A percentile compares a stretch with the other conserved stretches of the same genome.
These are phyloP conservation scores for Bolinopsis microptera DNA, from an alignment of 37 sponge, comb jelly and placozoan species.

Conservation along the genomic window DNA sequence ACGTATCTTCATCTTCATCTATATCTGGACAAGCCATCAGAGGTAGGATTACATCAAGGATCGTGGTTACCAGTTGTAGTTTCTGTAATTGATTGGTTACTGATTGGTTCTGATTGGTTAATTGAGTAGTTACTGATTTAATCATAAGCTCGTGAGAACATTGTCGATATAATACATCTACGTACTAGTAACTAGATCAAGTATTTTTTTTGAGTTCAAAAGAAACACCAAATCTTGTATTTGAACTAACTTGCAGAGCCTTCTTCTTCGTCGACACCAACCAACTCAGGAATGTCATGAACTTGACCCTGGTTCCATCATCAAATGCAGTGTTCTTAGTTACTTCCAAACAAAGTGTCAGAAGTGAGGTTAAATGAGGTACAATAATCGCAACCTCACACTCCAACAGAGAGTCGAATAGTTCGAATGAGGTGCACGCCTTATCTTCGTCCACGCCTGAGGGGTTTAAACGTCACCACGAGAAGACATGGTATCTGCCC, in stretches of 20 bases:
- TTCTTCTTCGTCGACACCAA: constrained; percentile 84
- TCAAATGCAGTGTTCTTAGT: constrained; percentile 71
- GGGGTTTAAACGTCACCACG: too few relatives aligned
- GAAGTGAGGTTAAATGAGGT: constrained; percentile 74
- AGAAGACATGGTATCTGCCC: too few relatives aligned
- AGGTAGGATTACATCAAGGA: constrained; percentile 1
- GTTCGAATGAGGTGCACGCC: constrained; percentile 94
- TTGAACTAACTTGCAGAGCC: constrained; percentile 59
- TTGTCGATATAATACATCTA: too few relatives aligned
- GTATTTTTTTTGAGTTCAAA: too few relatives aligned
- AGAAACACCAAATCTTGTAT: too few relatives aligned
- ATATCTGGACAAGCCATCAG: constrained; percentile 38
- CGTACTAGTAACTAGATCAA: too few relatives aligned
- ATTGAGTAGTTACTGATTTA: too few relatives aligned
- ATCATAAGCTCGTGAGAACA: too few relatives aligned
- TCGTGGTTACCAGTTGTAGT: neutral
- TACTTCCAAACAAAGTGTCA: constrained; percentile 82
- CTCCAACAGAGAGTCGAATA: constrained; percentile 95
- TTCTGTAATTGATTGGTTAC: too few relatives aligned
- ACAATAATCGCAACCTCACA: constrained; percentile 81
- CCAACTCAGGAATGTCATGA: constrained; percentile 84
- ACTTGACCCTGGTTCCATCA: constrained; percentile 80
- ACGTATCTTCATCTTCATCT: constrained; percentile 21
- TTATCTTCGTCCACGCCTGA: constrained; percentile 72
- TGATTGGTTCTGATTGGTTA: too few relatives aligned